Evolutionary conservation across 1,140 invertebrate species (phyloP), one percentile per base, ranked within the genome.

Genomic region (Leguminivora glycinivorella): DNA sequence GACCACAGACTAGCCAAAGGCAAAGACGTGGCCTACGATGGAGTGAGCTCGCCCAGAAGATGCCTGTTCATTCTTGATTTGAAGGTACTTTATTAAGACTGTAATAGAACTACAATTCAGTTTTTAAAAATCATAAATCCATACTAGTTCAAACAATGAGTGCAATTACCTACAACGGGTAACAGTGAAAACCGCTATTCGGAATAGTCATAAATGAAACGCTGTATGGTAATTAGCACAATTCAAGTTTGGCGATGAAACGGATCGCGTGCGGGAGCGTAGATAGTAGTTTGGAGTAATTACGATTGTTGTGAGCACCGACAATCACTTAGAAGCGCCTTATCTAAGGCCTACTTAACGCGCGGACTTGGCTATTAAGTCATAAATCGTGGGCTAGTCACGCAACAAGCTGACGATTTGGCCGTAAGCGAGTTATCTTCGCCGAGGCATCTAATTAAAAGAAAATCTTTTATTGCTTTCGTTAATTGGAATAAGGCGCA

Each of bases 251-350:
- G 78, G 71, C 80, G 78, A 81, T 84, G 85, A 82, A 81, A 82
- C 76, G 83, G 83, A 88, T 91, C 84, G 87, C 87, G 89, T 91
- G 87, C 81, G 75, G 73, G 71, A 76, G 67, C 79, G 80, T 76
- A 91, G 87, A 91, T 89, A 91, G 81, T 80, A 85, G 84, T 88
- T 89, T 86, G 79, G 84, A 89, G 81, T 87, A 89, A 89, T 91
- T 91, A 89, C 85, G 83, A 87, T 91, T 89, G 89, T 89, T 89
- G 87, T 89, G 87, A 88, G 81, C 81, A 79, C 87, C 89, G 88
- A 91, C 89, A 91, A 89, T 91, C 89, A 91, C 88, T 91, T 91
- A 89, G 85, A 86, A 82, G 81, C 83, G 85, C 84, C 89, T 89
- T 91, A 90, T 91, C 89, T 90, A 88, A 90, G 84, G 73, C 83